phyloP scores from a whole-genome alignment of 2,888 invertebrate species.

The Rhorus exstirpatorius region DNA sequence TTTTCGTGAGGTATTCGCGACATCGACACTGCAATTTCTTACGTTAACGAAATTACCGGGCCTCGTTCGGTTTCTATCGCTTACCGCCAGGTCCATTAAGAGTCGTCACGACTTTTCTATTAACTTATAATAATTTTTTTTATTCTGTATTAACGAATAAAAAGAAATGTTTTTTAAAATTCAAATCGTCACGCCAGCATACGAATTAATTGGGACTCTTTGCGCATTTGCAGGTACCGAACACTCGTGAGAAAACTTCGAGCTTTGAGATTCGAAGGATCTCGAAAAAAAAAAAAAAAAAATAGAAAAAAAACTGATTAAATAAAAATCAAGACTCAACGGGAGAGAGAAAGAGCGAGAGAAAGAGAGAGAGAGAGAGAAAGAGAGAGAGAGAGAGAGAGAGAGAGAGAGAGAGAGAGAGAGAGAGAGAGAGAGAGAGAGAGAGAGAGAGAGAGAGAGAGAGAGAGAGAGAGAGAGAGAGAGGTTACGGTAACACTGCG shows the following conservation, averaged over 20 bases:
- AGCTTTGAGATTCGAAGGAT: slow-evolving; percentile 55
- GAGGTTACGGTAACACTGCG: slow-evolving; percentile 32
- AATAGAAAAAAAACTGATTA: slow-evolving; percentile 18
- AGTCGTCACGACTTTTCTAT: no score
- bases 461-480: not conserved
- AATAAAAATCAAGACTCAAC: slow-evolving; percentile 23
- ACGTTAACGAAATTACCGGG: no score
- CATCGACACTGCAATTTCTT: no score
- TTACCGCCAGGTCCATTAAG: no score
- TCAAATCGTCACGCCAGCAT: slow-evolving; percentile 18
- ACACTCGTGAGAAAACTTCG: slow-evolving; percentile 62
- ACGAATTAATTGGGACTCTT: slow-evolving; percentile 52
- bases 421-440: no score
- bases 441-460: no score
- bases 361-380: slow-evolving; percentile 3
- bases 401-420: slow-evolving; percentile 4
- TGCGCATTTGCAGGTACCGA: slow-evolving; percentile 60
- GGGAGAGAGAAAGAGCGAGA: slow-evolving; percentile 3
- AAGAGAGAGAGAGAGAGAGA: not conserved
- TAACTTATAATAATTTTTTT: no score
- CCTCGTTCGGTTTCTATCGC: no score
- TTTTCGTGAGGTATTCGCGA: no score
- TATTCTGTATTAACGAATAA: no score
- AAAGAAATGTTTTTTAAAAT: not conserved
- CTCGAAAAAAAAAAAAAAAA: slow-evolving; percentile 30